These are phyloP conservation scores for Kobus ellipsiprymnus DNA, from an alignment of 2,113 vertebrate genomes.

Conservation along the genomic window DNA sequence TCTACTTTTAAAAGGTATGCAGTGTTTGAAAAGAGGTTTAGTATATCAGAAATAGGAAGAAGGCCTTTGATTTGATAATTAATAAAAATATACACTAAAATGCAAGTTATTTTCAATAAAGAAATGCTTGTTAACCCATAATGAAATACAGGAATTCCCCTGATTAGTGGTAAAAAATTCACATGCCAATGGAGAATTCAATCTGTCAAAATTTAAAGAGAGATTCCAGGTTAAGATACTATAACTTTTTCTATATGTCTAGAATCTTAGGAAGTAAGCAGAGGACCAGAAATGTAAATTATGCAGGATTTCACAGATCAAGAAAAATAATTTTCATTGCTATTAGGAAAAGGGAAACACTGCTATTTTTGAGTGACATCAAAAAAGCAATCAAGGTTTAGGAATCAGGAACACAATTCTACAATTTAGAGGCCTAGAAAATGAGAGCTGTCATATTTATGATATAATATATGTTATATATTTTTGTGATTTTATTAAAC, in stretches of 20 bases:
- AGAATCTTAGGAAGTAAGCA: neutral
- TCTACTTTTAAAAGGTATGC: neutral
- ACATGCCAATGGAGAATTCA: neutral
- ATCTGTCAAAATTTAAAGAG: neutral
- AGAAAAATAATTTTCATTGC: neutral
- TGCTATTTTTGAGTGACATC: neutral
- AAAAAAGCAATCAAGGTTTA: neutral
- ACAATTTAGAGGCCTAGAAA: neutral
- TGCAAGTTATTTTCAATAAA: neutral
- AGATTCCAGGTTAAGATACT: neutral
- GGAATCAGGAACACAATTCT: neutral
- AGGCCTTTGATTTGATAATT: neutral
- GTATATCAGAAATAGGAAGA: neutral
- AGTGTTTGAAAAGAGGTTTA: neutral
- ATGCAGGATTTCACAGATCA: neutral
- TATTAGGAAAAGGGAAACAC: neutral
- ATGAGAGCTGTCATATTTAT: neutral
- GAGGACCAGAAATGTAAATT: neutral
- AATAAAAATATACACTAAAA: neutral
- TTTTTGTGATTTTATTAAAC: constrained; percentile 35
- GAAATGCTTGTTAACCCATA: neutral
- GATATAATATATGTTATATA: neutral
- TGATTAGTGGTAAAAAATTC: neutral
- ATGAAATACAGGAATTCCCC: neutral
- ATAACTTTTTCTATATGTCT: neutral